Base-by-base conservation (phyloP, 2,888 invertebrate genomes). In the Cryptus armator region DNA sequence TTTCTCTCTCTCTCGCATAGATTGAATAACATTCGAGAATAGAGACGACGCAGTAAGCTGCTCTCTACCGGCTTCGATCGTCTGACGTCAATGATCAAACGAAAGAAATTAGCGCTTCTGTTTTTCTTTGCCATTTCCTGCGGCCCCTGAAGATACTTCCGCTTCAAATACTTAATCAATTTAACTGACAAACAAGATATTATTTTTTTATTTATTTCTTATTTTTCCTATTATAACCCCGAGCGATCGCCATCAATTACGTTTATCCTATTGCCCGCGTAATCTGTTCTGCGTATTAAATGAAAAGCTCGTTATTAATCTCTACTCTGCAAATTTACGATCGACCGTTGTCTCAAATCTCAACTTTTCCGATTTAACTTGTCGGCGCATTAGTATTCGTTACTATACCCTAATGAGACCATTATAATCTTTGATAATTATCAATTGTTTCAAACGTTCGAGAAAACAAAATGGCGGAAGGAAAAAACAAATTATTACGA, bases 81-180 rank as follows among this genome's bases (percentile, higher is more conserved):
- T 64, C 67, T 74, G 77, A 81, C 84, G 84, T 84, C 84, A 81
- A 75, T 56, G 78, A 68, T 75, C 53, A 43, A 24, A 53, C 37
- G n/a, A 84, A 75, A 64, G 37, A 77, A 66, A 59, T 29, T 66
- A 68, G 37, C 51, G 37, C 19, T 46, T 6, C 44, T 9, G 16
- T 56, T 62, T 44, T 16, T 10, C n/a, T 24, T 68, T 44, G 44
- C 7, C 32, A 74, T 78, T 70, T 24, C 37, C 62, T 46, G 44
- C 72, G 24, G 37, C 53, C 10, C 80, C 19, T 12, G 68, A 74
- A 51, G 24, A 9, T n/a, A 71, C 16, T 16, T 6, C 16, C 2
- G 10, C 51, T 16, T n/a, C 43, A 0, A 12, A 29, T 14, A 29
- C 44, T 72, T 12, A 48, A 19, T 72, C 48, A 48, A 19, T 44